Conservation (phyloP, 2,797 vertebrate genomes). For the Triplophysa yarkandensis region DNA sequence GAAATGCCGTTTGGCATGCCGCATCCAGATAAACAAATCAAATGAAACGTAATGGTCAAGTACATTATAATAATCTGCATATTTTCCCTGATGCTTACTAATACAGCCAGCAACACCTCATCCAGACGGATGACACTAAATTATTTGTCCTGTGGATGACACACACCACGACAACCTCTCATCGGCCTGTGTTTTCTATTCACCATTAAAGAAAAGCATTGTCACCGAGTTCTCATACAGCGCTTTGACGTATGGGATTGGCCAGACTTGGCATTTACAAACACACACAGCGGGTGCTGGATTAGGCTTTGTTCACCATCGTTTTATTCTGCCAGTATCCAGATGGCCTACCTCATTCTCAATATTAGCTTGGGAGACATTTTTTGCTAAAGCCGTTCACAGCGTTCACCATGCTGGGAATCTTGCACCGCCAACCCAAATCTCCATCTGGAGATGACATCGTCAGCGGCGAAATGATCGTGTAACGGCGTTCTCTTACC, state of each 20-base stretch:
- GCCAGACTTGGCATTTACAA: slow-evolving; percentile 35
- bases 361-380: slow-evolving; percentile 43
- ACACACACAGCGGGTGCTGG: slow-evolving; percentile 45
- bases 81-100: neutral
- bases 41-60: neutral
- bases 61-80: neutral
- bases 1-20: neutral
- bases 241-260: slow-evolving; percentile 7
- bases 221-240: neutral
- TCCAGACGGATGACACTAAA: slow-evolving; percentile 6
- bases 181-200: neutral
- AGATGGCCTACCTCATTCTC: slow-evolving; percentile 56
- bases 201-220: neutral
- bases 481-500: slow-evolving; percentile 3
- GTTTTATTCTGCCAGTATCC: slow-evolving; percentile 37
- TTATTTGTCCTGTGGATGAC: neutral
- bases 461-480: slow-evolving; percentile 18
- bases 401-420: slow-evolving; percentile 54
- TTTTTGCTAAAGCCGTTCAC: slow-evolving; percentile 35
- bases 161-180: slow-evolving; percentile 1
- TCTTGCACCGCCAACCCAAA: slow-evolving; percentile 41
- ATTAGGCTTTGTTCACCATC: slow-evolving; percentile 51
- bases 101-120: too few relatives aligned
- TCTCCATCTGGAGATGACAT: slow-evolving; percentile 49
- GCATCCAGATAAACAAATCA: neutral